phyloP scores from a whole-genome alignment of 2,888 invertebrate species.

The Acanthacorydalis orientalis region DNA sequence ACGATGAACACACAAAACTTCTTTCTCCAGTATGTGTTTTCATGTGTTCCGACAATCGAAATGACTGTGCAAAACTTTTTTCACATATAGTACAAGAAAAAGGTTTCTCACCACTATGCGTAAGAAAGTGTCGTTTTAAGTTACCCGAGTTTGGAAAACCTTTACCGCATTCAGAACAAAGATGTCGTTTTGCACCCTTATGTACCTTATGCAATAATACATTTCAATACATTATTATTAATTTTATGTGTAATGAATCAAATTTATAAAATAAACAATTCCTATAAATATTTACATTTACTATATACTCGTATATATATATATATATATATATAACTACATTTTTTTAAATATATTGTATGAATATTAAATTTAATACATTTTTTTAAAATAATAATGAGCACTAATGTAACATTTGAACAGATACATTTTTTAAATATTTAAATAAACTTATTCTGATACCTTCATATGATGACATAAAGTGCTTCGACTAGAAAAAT shows the following conservation, averaged over 20 bases:
- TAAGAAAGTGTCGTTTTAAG: slow-evolving; percentile 22
- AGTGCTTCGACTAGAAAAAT: slow-evolving; percentile 26
- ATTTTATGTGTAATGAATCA: too few relatives aligned
- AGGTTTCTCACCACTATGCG: slow-evolving; percentile 26
- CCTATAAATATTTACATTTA: too few relatives aligned
- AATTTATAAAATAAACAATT: too few relatives aligned
- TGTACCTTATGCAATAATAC: slow-evolving; percentile 15
- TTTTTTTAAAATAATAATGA: too few relatives aligned
- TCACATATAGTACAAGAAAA: slow-evolving; percentile 24
- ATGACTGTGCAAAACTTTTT: slow-evolving; percentile 23
- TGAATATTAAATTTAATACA: too few relatives aligned
- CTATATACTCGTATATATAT: too few relatives aligned
- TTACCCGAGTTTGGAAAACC: slow-evolving; percentile 24
- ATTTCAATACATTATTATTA: neutral
- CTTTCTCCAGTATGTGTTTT: slow-evolving; percentile 24
- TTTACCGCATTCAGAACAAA: slow-evolving; percentile 26
- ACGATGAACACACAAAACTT: slow-evolving; percentile 23
- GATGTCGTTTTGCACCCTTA: slow-evolving; percentile 21
- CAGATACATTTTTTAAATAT: too few relatives aligned
- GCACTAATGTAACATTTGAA: too few relatives aligned
- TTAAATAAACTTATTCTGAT: slow-evolving; percentile 2
- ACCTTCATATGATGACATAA: slow-evolving; percentile 25
- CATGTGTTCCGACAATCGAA: slow-evolving; percentile 24
- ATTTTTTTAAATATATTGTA: too few relatives aligned
- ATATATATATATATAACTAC: too few relatives aligned